Conservation (phyloP, 1,140 invertebrate genomes). For the Pectinophora gossypiella region DNA sequence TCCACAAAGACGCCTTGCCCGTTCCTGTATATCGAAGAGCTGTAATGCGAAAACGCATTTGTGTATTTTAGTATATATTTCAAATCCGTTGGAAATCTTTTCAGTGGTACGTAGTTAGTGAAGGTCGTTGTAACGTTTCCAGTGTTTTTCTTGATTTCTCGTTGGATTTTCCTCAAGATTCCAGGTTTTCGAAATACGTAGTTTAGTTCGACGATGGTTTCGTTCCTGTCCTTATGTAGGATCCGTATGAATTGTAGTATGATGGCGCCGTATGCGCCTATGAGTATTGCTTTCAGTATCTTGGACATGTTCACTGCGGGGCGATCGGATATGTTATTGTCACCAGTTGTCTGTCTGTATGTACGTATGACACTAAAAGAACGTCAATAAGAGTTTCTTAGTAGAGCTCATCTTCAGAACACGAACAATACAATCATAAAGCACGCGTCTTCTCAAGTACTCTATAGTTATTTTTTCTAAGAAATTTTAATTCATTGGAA, state of each 20-base stretch:
- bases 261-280: conserved; percentile 27
- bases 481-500: too few relatives aligned
- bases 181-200: conserved; percentile 26
- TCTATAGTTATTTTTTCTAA: too few relatives aligned
- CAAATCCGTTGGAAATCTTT: conserved; percentile 38
- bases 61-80: conserved; percentile 51
- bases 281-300: conserved; percentile 26
- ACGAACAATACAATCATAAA: too few relatives aligned
- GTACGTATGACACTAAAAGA: too few relatives aligned
- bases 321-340: too few relatives aligned
- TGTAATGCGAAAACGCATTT: conserved; percentile 24
- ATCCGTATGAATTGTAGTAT: conserved; percentile 28
- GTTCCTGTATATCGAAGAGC: conserved; percentile 15
- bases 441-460: too few relatives aligned
- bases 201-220: conserved; percentile 33
- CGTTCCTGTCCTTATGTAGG: conserved; percentile 1
- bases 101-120: conserved; percentile 17
- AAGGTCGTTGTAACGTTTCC: conserved; percentile 15
- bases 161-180: conserved; percentile 6
- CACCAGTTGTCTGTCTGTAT: too few relatives aligned
- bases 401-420: too few relatives aligned
- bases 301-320: conserved; percentile 29
- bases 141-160: conserved; percentile 15
- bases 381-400: too few relatives aligned
- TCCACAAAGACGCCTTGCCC: conserved; percentile 39